Evolutionary conservation across 1,140 invertebrate genomes (phyloP).

Genomic region (Gonatopus flavifemur): DNA sequence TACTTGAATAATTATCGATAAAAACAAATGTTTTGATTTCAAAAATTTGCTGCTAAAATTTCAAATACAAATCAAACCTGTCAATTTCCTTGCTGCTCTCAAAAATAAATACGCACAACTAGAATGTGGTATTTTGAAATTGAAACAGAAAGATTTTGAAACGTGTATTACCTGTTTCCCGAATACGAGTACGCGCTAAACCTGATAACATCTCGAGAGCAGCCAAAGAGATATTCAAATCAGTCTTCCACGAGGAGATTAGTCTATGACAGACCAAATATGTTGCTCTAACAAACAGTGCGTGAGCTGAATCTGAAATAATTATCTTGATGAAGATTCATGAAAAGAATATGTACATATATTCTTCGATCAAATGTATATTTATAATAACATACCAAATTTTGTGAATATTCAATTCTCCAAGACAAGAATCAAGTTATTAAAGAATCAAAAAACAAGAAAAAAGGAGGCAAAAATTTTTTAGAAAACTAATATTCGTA

Average conservation of each 20-base stretch:
- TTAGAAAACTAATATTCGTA: no score
- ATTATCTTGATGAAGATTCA: no score
- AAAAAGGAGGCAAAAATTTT: no score
- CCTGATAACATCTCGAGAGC: slow-evolving; percentile 90
- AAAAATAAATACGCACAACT: no score
- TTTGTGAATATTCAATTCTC: no score
- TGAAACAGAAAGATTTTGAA: slow-evolving; percentile 1
- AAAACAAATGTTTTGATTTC: neutral
- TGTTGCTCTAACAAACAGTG: slow-evolving; percentile 86
- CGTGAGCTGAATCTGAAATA: slow-evolving; percentile 76
- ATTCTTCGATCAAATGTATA: no score
- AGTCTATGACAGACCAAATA: slow-evolving; percentile 92
- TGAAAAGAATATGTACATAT: no score
- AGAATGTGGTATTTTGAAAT: no score
- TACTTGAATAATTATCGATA: slow-evolving; percentile 7
- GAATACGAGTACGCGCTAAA: slow-evolving; percentile 81
- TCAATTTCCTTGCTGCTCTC: slow-evolving; percentile 55
- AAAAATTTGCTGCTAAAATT: neutral
- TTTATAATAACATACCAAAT: no score
- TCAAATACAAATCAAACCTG: slow-evolving; percentile 41
- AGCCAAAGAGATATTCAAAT: slow-evolving; percentile 92
- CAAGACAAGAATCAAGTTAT: no score
- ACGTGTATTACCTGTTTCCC: slow-evolving; percentile 79
- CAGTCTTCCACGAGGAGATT: slow-evolving; percentile 94
- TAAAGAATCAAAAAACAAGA: no score